phyloP scores from a whole-genome alignment of 2,113 vertebrate genomes.

The Pterocles orientalis region DNA sequence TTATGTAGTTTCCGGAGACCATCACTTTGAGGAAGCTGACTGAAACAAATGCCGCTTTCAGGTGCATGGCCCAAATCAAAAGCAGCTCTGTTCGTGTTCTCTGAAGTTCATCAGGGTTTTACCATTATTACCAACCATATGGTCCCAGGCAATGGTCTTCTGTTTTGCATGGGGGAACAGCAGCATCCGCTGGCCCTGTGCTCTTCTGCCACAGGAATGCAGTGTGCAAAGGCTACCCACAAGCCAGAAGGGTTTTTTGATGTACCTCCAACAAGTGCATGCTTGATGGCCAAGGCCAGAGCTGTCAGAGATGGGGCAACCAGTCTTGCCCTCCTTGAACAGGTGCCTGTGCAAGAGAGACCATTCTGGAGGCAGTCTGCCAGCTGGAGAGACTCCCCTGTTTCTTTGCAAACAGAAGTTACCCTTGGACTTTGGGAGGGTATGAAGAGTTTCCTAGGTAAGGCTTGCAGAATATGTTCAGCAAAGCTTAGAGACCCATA shows the following conservation, averaged over 20 bases:
- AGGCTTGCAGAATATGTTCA: not conserved
- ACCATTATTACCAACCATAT: not conserved
- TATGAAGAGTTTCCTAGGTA: not conserved
- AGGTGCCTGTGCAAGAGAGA: not conserved
- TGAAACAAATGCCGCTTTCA: slow-evolving; percentile 20
- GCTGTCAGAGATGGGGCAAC: not conserved
- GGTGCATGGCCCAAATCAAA: slow-evolving; percentile 7
- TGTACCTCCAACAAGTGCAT: not conserved
- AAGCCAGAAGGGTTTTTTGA: not conserved
- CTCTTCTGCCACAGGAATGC: not conserved
- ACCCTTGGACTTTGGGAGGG: not conserved
- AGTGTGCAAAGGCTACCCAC: not conserved
- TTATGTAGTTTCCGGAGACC: not conserved
- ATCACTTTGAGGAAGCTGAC: slow-evolving; percentile 23
- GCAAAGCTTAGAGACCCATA: not conserved
- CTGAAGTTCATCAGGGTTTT: not conserved
- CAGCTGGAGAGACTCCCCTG: not conserved
- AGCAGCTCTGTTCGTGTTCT: slow-evolving; percentile 2
- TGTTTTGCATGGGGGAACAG: not conserved
- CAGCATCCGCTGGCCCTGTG: not conserved
- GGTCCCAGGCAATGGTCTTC: not conserved
- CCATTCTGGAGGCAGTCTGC: not conserved
- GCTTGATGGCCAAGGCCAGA: not conserved
- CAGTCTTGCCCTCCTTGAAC: not conserved
- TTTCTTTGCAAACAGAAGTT: not conserved